phyloP scores from a whole-genome alignment of 2,888 invertebrate genomes.

The Hypercompe scribonia region DNA sequence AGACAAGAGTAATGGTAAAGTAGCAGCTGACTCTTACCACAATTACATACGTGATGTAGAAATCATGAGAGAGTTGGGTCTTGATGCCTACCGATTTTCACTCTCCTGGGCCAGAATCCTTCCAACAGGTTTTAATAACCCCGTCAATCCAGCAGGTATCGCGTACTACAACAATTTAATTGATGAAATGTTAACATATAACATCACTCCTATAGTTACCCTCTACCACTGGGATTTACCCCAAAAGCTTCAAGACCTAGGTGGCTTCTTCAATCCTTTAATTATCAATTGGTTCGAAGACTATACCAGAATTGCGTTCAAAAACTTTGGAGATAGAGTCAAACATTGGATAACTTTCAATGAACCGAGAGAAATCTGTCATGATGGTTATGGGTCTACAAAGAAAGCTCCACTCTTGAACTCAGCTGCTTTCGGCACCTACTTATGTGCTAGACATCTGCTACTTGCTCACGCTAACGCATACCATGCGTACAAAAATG shows the following conservation, averaged over 20 bases:
- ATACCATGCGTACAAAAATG: slow-evolving; percentile 69
- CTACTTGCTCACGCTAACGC: slow-evolving; percentile 84
- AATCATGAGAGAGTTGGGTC: slow-evolving; percentile 74
- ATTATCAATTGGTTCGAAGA: slow-evolving; percentile 78
- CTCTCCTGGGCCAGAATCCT: slow-evolving; percentile 88
- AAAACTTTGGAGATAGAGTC: slow-evolving; percentile 78
- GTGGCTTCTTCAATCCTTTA: slow-evolving; percentile 79
- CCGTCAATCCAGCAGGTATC: slow-evolving; percentile 86
- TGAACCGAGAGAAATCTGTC: slow-evolving; percentile 78
- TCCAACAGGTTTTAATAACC: slow-evolving; percentile 82
- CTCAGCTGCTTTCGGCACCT: slow-evolving; percentile 75
- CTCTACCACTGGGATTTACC: slow-evolving; percentile 86
- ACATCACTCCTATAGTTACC: slow-evolving; percentile 87
- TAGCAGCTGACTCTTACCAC: slow-evolving; percentile 87
- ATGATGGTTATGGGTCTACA: slow-evolving; percentile 72
- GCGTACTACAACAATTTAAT: slow-evolving; percentile 89
- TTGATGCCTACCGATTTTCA: slow-evolving; percentile 84
- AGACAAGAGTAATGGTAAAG: slow-evolving; percentile 82
- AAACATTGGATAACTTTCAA: slow-evolving; percentile 87
- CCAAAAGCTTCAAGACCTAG: slow-evolving; percentile 81
- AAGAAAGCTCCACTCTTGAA: slow-evolving; percentile 67
- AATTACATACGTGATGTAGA: slow-evolving; percentile 85
- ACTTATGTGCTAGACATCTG: slow-evolving; percentile 79
- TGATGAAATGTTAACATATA: slow-evolving; percentile 85
- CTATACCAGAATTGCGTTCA: slow-evolving; percentile 76